Base-by-base conservation (phyloP, 2,888 invertebrate genomes). In the Caenorhabditis drosophilae region DNA sequence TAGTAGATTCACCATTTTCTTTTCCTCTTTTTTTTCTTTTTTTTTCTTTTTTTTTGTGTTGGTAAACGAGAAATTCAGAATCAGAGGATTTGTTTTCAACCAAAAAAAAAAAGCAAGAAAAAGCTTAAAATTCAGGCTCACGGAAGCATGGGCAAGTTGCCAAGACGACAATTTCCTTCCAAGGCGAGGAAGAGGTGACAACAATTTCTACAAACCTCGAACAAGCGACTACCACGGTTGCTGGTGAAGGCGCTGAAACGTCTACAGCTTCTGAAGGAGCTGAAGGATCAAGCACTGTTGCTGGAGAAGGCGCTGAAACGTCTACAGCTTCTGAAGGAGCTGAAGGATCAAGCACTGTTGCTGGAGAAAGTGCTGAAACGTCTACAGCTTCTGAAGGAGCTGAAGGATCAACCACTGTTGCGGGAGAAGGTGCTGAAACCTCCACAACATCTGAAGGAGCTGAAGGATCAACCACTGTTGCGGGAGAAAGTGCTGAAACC, bases 181-280 rank as follows among this genome's bases (percentile, higher is more conserved):
- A 58, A 58, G 55, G 54, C 38, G 58, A 58, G 27, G 50, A 27
- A 22, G 36, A 59, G 41, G 64, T 64, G 26, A 64, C 64, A 6
- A n/a, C n/a, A n/a, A n/a, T n/a, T n/a, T n/a, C n/a, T n/a, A n/a
- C n/a, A n/a, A n/a, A n/a, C n/a, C n/a, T n/a, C n/a, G n/a, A n/a
- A n/a, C n/a, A n/a, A n/a, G n/a, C n/a, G n/a, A n/a, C n/a, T n/a
- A n/a, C n/a, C n/a, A 62, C 56, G n/a, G 53, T 49, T 25, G 44
- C 56, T n/a, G n/a, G n/a, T n/a, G n/a, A 42, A 2, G 46, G 38
- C n/a, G 42, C 38, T 11, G 26, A 41, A 15, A 15, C 36, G 22
- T 27, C 40, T 18, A 50, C 50, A 11, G 27, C 31, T 6, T 16
- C 41, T 25, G 34, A 26, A 23, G 42, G 15, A 15, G 47, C 23